phyloP scores from a whole-genome alignment of 2,888 invertebrate species.

The Hetaerina titia region DNA sequence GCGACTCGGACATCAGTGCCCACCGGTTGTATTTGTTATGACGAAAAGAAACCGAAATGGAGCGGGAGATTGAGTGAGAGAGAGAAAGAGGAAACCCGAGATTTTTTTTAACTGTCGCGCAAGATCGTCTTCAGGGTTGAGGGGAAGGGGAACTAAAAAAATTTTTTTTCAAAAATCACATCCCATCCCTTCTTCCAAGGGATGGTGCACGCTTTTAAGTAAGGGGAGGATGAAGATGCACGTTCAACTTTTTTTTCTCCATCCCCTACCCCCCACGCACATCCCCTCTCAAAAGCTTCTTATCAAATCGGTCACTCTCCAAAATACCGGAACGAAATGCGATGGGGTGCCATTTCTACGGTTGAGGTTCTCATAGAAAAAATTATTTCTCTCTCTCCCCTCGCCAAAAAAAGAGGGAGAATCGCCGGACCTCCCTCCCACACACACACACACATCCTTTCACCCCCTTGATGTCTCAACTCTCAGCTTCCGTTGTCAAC shows the following conservation, averaged over 20 bases:
- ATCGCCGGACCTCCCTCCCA: background rate
- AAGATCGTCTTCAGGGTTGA: no score
- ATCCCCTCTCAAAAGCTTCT: background rate
- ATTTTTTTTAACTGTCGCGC: background rate
- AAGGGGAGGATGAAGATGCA: background rate
- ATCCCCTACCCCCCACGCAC: background rate
- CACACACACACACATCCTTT: background rate
- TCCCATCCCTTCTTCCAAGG: background rate
- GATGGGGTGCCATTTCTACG: background rate
- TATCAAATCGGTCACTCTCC: background rate
- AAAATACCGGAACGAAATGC: background rate
- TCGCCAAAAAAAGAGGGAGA: background rate
- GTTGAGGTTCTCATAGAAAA: background rate
- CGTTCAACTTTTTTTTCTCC: background rate
- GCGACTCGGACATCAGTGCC: background rate
- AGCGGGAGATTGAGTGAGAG: background rate
- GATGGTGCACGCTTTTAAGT: background rate
- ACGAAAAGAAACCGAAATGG: background rate
- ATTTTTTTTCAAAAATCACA: background rate
- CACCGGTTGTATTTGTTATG: background rate
- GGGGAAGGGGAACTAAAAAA: background rate
- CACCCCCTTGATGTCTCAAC: background rate
- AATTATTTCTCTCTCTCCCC: no score
- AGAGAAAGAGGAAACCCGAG: background rate
- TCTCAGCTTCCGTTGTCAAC: background rate